Percentiles rank a stretch among this genome's conserved stretches.
Conservation (phyloP, 2,888 invertebrate species). For the Luffia ferchaultella region DNA sequence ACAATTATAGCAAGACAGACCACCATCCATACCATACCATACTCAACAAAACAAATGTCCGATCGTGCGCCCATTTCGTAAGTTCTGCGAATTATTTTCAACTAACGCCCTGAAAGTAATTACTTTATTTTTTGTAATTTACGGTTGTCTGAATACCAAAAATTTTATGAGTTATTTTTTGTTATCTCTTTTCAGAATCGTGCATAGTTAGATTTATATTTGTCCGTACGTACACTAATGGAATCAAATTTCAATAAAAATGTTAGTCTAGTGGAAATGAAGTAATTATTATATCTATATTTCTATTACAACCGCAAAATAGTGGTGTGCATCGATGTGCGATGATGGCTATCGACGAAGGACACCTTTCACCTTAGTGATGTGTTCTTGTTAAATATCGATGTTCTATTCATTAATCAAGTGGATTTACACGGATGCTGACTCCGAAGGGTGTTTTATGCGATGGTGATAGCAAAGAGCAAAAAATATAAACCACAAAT, state of each 20-base stretch:
- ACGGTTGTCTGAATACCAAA: neutral
- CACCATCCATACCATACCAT: slow-evolving; percentile 12
- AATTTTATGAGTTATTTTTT: neutral
- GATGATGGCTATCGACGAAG: slow-evolving; percentile 50
- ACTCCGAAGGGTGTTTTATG: slow-evolving; percentile 52
- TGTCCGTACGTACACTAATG: slow-evolving; percentile 38
- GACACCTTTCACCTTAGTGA: slow-evolving; percentile 59
- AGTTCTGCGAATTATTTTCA: slow-evolving; percentile 55
- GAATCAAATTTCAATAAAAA: slow-evolving; percentile 60
- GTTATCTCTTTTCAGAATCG: neutral
- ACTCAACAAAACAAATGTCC: slow-evolving; percentile 63
- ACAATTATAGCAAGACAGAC: neutral
- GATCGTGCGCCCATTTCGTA: slow-evolving; percentile 63
- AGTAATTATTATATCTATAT: slow-evolving; percentile 2
- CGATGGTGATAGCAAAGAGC: slow-evolving; percentile 77
- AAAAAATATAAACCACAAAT: slow-evolving; percentile 47
- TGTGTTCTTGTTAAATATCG: slow-evolving; percentile 44
- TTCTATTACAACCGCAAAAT: neutral
- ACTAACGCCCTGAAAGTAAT: slow-evolving; percentile 41
- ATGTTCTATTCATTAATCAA: slow-evolving; percentile 46
- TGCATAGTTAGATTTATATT: slow-evolving; percentile 31
- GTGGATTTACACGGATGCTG: slow-evolving; percentile 47
- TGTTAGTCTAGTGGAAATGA: slow-evolving; percentile 36
- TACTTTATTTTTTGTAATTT: neutral
- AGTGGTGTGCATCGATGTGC: slow-evolving; percentile 13